Evolutionary conservation across 2,797 vertebrate genomes (phyloP).

Genomic region (Sarcophilus harrisii): DNA sequence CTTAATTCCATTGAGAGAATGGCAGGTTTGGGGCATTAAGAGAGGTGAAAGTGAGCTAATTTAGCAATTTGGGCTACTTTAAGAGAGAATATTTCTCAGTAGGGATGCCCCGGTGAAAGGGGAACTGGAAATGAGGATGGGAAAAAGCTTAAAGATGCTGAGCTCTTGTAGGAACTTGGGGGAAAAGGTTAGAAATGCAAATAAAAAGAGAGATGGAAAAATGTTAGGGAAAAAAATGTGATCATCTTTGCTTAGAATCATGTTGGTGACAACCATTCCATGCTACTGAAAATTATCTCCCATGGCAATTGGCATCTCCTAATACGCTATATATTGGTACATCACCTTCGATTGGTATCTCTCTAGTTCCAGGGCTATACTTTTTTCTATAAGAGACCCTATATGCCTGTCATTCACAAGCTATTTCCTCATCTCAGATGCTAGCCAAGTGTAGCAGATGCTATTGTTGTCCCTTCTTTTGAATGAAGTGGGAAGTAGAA

Average conservation of each 20-base stretch:
- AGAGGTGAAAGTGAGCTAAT: background rate
- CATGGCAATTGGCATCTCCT: background rate
- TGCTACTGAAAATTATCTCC: background rate
- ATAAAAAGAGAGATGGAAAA: background rate
- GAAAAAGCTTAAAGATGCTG: background rate
- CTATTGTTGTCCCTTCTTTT: constrained; percentile 68
- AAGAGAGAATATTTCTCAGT: background rate
- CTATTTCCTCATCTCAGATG: constrained; percentile 60
- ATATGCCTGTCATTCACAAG: constrained; percentile 52
- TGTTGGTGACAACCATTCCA: constrained; percentile 19
- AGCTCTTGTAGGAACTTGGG: background rate
- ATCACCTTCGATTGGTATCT: constrained; percentile 42
- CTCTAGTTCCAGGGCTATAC: background rate
- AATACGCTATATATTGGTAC: background rate
- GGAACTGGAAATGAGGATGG: background rate
- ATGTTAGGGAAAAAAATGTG: background rate
- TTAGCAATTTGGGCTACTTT: constrained; percentile 33
- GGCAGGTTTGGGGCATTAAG: constrained; percentile 36
- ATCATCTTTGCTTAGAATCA: background rate
- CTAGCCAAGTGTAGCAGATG: constrained; percentile 73
- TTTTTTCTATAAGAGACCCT: background rate
- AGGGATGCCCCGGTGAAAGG: background rate
- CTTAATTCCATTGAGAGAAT: constrained; percentile 11
- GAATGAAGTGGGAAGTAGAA: constrained; percentile 64
- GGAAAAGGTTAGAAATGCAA: background rate